These are phyloP conservation scores for Nineta flava DNA, from an alignment of 2,888 invertebrate genomes.

Conservation along the genomic window DNA sequence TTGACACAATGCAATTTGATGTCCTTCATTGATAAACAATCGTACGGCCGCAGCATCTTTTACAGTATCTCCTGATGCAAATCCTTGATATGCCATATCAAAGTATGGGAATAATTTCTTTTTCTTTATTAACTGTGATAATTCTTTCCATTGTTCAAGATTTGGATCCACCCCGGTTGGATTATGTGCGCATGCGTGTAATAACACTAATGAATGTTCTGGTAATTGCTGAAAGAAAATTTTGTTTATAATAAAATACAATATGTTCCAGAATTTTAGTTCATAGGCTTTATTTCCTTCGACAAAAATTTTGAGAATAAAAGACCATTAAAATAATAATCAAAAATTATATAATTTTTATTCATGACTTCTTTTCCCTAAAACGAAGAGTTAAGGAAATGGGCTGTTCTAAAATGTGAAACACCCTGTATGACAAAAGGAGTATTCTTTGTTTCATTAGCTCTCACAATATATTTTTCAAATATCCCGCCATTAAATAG, in stretches of 20 bases:
- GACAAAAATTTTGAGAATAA: too few relatives aligned
- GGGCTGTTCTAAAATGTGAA: too few relatives aligned
- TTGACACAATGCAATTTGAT: slow-evolving; percentile 73
- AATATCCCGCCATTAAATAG: too few relatives aligned
- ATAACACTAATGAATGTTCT: slow-evolving; percentile 69
- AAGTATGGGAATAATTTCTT: slow-evolving; percentile 79
- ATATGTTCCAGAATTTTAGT: background rate
- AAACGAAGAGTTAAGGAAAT: too few relatives aligned
- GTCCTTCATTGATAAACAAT: slow-evolving; percentile 69
- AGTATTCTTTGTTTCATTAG: too few relatives aligned
- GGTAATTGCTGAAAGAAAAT: slow-evolving; percentile 64
- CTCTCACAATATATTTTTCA: too few relatives aligned
- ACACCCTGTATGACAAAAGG: too few relatives aligned
- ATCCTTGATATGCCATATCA: slow-evolving; percentile 98
- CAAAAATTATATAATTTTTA: too few relatives aligned
- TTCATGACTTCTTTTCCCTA: too few relatives aligned
- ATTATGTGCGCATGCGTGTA: slow-evolving; percentile 98
- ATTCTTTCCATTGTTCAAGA: slow-evolving; percentile 75
- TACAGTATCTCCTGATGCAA: slow-evolving; percentile 76
- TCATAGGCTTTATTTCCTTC: too few relatives aligned
- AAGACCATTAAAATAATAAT: too few relatives aligned
- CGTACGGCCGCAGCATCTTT: slow-evolving; percentile 82
- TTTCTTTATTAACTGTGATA: slow-evolving; percentile 67
- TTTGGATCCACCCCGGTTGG: slow-evolving; percentile 91
- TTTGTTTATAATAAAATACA: background rate